phyloP scores from a whole-genome alignment of 2,797 vertebrate genomes.

The Cryptoprocta ferox region DNA sequence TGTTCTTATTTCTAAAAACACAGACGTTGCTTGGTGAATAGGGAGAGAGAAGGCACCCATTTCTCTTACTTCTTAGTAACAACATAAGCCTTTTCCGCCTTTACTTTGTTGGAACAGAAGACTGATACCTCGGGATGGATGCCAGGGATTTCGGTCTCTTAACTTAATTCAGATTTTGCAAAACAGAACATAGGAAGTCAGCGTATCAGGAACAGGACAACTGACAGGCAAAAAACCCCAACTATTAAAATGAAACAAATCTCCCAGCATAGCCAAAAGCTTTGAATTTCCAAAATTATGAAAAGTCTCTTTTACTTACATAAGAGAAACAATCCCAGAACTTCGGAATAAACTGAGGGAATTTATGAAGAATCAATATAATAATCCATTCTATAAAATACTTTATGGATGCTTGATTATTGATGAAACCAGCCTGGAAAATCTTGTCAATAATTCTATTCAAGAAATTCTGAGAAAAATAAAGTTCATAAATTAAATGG shows the following conservation, averaged over 20 bases:
- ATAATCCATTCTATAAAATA: slow-evolving; percentile 96
- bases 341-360: slow-evolving; percentile 90
- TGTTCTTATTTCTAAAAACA: neutral
- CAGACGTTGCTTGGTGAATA: neutral
- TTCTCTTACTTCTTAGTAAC: neutral
- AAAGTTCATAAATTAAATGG: slow-evolving; percentile 48
- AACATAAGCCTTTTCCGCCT: neutral
- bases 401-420: slow-evolving; percentile 96
- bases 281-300: neutral
- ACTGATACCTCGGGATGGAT: neutral
- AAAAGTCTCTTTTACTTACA: slow-evolving; percentile 84
- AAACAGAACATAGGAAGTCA: neutral
- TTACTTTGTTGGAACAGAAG: neutral
- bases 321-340: slow-evolving; percentile 94
- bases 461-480: slow-evolving; percentile 90
- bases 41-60: neutral
- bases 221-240: neutral
- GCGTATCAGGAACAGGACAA: neutral
- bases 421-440: slow-evolving; percentile 93
- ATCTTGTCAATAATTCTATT: slow-evolving; percentile 86
- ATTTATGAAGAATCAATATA: slow-evolving; percentile 91
- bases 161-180: neutral
- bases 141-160: neutral
- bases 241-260: neutral
- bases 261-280: neutral